Evolutionary conservation across 2,797 vertebrate species (phyloP), one percentile per base, ranked within the genome.

Genomic region (Neosilurus hyrtlii): DNA sequence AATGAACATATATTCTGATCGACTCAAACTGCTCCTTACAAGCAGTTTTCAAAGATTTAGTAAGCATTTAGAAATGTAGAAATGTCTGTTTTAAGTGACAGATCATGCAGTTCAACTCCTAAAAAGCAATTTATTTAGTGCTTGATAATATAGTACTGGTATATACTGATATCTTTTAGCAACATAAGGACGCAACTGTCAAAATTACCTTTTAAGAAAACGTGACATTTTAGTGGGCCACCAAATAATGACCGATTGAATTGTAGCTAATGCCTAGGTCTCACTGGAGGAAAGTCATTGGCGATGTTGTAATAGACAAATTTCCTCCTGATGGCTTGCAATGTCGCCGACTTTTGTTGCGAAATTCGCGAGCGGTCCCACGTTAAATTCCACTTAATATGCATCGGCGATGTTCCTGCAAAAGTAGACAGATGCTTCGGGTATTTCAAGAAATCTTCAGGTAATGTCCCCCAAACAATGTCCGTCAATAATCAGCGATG

Each of bases 241-340:
- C n/a, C 35, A 67, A 12, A 82, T 74, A 85, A 82, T 66, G 35
- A 61, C 30, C 66, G 59, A 12, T 59, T 72, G 9, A 49, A 52
- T 3, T 43, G 20, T 35, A 61, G n/a, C 30, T 16, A 8, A 22
- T 30, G 30, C 30, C 30, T 30, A 30, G 30, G 30, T 30, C 30
- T 30, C 30, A 30, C 30, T 30, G 30, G 30, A 30, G 30, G 30
- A 30, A 30, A 30, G 30, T 30, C 30, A 30, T 30, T 2, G 30
- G 30, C 30, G 30, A 30, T 30, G 30, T 30, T 30, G 30, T 30
- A 30, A 30, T 30, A 30, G 30, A 30, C 30, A 30, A 30, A 30
- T 30, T 30, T 30, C 30, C 30, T 30, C 30, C 30, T 30, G 30
- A 30, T 30, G 30, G 30, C 30, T 30, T 30, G 30, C 30, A 2